Conservation (phyloP, 64 coral and sea anemone species). For the Trachythela sp. region DNA sequence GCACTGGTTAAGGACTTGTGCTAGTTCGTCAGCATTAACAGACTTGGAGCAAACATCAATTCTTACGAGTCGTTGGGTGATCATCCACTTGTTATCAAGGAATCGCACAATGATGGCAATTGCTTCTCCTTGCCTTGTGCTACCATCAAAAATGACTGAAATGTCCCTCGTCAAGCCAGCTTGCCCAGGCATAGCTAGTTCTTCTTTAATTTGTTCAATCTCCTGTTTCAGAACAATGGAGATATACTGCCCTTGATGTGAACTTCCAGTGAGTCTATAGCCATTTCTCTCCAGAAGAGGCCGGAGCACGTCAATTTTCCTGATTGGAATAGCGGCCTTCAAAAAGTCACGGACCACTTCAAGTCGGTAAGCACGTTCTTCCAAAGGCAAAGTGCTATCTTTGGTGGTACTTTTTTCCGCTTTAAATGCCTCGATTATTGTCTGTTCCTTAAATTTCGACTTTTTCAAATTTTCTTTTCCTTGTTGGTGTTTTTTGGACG, state of each 20-base stretch:
- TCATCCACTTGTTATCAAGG: background rate
- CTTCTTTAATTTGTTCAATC: slow-evolving; percentile 26
- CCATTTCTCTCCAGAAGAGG: slow-evolving; percentile 59
- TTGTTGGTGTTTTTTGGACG: slow-evolving; percentile 16
- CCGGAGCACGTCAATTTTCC: slow-evolving; percentile 51
- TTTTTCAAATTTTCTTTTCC: slow-evolving; percentile 32
- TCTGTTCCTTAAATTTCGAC: too few relatives aligned
- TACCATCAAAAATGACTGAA: slow-evolving; percentile 45
- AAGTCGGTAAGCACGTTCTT: slow-evolving; percentile 38
- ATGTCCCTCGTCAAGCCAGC: slow-evolving; percentile 43
- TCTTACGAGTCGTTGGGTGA: background rate
- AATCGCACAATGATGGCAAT: slow-evolving; percentile 53
- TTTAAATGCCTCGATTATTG: slow-evolving; percentile 24
- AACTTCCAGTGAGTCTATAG: slow-evolving; percentile 50
- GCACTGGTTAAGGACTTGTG: background rate
- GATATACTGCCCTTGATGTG: slow-evolving; percentile 52
- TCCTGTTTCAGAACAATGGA: slow-evolving; percentile 47
- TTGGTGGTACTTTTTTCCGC: background rate
- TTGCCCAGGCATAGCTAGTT: slow-evolving; percentile 57
- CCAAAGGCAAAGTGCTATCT: slow-evolving; percentile 30
- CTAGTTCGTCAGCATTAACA: background rate
- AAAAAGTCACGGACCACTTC: slow-evolving; percentile 52
- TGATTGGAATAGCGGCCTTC: slow-evolving; percentile 57
- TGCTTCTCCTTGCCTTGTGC: slow-evolving; percentile 47
- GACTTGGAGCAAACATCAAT: background rate